Conservation (phyloP, 2,888 invertebrate genomes). For the Meteorus colon region DNA sequence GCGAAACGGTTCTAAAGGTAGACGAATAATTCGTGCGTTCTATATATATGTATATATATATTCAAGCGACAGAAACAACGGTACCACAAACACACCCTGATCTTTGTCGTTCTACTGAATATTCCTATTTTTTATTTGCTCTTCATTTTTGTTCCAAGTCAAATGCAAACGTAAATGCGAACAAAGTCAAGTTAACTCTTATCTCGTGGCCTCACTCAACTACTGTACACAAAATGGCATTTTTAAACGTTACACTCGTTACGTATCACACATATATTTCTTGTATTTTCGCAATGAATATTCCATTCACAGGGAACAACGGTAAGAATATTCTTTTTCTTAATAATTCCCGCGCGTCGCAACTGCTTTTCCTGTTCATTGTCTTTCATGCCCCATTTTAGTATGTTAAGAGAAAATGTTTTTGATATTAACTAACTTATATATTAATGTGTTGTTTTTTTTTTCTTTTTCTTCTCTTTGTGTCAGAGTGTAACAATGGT, state of each 20-base stretch:
- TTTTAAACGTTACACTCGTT: background rate
- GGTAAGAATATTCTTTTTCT: constrained; percentile 4
- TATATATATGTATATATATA: background rate
- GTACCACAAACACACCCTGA: background rate
- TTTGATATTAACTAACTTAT: constrained; percentile 16
- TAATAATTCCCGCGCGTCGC: constrained; percentile 12
- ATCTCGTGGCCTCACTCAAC: background rate
- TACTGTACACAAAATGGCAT: background rate
- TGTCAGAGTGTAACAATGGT: background rate
- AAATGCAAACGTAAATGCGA: background rate
- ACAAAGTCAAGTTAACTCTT: constrained; percentile 11
- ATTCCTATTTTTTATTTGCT: background rate
- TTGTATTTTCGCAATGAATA: constrained; percentile 9
- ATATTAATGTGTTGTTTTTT: background rate
- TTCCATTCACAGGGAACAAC: constrained; percentile 13
- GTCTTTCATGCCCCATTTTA: constrained; percentile 7
- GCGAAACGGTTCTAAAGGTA: background rate
- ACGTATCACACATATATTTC: background rate
- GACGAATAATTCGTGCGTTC: constrained; percentile 4
- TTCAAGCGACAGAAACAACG: background rate
- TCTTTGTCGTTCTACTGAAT: background rate
- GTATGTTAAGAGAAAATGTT: constrained; percentile 12
- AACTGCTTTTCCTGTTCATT: constrained; percentile 1
- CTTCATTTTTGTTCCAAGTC: background rate
- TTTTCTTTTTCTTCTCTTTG: background rate